Percentiles rank a stretch among this genome's conserved stretches.
These are phyloP conservation scores for Seriola rivoliana DNA, from an alignment of 2,113 vertebrate species.

Conservation along the genomic window DNA sequence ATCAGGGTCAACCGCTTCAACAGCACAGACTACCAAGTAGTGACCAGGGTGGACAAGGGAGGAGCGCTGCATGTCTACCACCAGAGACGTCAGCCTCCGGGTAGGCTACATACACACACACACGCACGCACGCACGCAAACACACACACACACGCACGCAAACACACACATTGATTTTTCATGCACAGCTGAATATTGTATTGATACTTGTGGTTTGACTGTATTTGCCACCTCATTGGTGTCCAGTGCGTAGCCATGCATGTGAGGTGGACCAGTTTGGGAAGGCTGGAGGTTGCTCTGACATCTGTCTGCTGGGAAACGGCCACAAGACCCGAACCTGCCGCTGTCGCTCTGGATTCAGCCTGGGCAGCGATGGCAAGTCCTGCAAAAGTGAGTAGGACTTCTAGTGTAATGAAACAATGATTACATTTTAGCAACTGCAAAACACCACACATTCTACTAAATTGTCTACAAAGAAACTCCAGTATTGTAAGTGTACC, in stretches of 20 bases:
- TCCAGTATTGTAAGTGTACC: neutral
- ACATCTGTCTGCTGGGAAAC: conserved; percentile 96
- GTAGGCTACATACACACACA: conserved; percentile 71
- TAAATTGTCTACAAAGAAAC: neutral
- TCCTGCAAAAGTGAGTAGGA: conserved; percentile 94
- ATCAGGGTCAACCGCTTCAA: conserved; percentile 98
- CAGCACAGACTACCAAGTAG: conserved; percentile 96
- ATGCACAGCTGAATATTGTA: neutral
- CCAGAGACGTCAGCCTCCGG: conserved; percentile 95
- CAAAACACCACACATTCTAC: neutral
- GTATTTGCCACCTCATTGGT: neutral
- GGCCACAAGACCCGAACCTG: conserved; percentile 97
- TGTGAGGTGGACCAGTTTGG: conserved; percentile 93
- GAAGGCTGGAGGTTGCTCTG: conserved; percentile 95
- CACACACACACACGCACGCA: neutral
- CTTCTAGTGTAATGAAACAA: neutral
- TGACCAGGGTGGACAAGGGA: conserved; percentile 96
- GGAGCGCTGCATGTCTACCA: conserved; percentile 97
- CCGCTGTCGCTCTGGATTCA: conserved; percentile 96
- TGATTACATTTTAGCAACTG: neutral
- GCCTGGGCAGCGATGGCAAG: conserved; percentile 95
- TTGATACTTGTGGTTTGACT: neutral
- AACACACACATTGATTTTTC: neutral
- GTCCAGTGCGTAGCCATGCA: conserved; percentile 93
- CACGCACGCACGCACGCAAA: neutral